Evolutionary conservation across 2,888 invertebrate species (phyloP), one percentile per base, ranked within the genome.

Genomic region (Catocala nupta): DNA sequence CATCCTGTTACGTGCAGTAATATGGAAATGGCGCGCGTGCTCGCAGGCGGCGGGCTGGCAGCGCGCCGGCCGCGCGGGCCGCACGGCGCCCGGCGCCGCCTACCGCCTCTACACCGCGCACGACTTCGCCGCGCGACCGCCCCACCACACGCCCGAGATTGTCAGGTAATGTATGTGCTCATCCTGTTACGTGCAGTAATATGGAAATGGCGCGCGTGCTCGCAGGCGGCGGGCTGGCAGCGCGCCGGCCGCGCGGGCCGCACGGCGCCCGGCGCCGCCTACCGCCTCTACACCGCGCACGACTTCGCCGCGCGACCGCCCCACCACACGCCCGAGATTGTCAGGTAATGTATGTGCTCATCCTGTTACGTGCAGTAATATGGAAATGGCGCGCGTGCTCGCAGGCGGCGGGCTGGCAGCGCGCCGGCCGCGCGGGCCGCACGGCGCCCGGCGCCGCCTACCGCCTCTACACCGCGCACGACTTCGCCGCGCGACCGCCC

Each of bases 1-100:
- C 33, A 1, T 50, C 5, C 6, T 12, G 10, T 44, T 44, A 44
- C 5, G 1, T 10, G n/a, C 2, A 16, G 16, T 16, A 2, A 1
- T 16, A 16, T 16, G 16, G 16, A 16, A 16, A 16, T 1, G 16
- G 42, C 96, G 97, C 68, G 94, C 96, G 77, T 96, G 98, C 77
- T 98, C 99, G 16, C 97, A 98, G 90, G 98, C 99, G 42, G 99
- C 99, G 90, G 97, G 98, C 10, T 97, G 97, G 96, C 99, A 99
- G 93, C 95, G 99, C 73, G 96, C 98, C 10, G 99, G 99, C 0
- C 95, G 99, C 73, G 98, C 99, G 10, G 99, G 99, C 16, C 96
- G 99, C 63, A 98, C 98, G 83, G 95, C 96, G 4, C 95, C 97
- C 62, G 99, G 99, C 43, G 95, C 94, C 74, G 98, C 98, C 84